These are phyloP conservation scores for Abrostola triplasia DNA, from an alignment of 2,888 invertebrate genomes.

Conservation along the genomic window DNA sequence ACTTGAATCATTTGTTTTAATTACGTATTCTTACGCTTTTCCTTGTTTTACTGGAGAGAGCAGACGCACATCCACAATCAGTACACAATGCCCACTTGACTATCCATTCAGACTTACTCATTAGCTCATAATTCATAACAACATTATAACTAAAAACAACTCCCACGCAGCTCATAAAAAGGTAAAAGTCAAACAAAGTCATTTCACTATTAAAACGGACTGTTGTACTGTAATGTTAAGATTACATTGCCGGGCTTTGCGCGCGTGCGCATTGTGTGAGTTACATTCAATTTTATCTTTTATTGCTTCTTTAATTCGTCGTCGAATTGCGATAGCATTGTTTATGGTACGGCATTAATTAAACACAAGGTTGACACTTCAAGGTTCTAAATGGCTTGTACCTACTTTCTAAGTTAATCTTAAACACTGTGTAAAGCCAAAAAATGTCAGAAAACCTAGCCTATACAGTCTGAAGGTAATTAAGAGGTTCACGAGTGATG, in stretches of 20 bases:
- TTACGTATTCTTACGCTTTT: conserved; percentile 25
- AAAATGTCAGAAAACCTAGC: too few relatives aligned
- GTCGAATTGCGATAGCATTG: neutral
- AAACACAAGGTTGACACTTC: neutral
- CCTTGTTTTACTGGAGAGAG: conserved; percentile 9
- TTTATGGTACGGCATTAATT: neutral
- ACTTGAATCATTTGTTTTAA: conserved; percentile 2
- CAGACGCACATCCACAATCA: neutral
- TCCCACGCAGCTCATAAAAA: conserved; percentile 46
- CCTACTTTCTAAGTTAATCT: too few relatives aligned
- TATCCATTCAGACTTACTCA: conserved; percentile 17
- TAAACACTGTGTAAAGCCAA: too few relatives aligned
- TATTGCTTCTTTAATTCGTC: neutral
- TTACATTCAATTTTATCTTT: conserved; percentile 1
- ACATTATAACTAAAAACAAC: conserved; percentile 14
- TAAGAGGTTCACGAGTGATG: too few relatives aligned
- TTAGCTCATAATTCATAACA: conserved; percentile 19
- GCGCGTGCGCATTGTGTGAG: conserved; percentile 12
- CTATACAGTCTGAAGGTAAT: too few relatives aligned
- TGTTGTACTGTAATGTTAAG: neutral
- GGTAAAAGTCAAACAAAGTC: conserved; percentile 32
- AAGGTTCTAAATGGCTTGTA: neutral
- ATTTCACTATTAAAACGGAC: conserved; percentile 14
- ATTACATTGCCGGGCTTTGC: neutral
- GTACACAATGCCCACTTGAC: conserved; percentile 14